Conservation (phyloP, 2,888 invertebrate species). For the Seira ritae region DNA sequence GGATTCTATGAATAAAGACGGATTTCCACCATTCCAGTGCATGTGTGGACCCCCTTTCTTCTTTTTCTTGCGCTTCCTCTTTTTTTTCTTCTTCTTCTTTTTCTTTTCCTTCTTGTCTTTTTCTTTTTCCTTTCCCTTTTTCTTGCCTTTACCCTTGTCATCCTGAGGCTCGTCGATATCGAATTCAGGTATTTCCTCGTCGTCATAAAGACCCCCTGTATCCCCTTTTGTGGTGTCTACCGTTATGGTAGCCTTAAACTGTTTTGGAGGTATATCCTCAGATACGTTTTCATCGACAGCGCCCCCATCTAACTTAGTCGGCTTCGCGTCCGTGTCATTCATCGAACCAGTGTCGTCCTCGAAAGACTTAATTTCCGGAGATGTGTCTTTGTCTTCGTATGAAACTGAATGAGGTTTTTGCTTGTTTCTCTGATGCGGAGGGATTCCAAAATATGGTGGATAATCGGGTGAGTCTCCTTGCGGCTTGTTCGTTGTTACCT, state of each 20-base stretch:
- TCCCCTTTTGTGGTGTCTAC: conserved; percentile 3
- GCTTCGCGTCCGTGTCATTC: not conserved
- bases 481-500: conserved; percentile 12
- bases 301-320: not conserved
- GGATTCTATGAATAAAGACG: conserved; percentile 25
- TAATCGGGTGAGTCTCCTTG: not conserved
- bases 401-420: not conserved
- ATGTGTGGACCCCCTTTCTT: conserved; percentile 22
- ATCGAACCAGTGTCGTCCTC: not conserved
- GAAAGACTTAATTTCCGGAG: not conserved
- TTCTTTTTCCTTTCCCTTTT: conserved; percentile 50
- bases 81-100: conserved; percentile 49
- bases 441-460: not conserved
- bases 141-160: conserved; percentile 36
- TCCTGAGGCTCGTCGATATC: conserved; percentile 29
- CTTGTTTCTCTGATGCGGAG: not conserved
- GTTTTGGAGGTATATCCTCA: conserved; percentile 23
- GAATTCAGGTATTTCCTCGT: not conserved
- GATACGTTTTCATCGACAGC: not conserved
- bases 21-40: conserved; percentile 36
- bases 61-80: conserved; percentile 43
- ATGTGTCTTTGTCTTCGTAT: conserved; percentile 1
- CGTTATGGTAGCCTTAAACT: not conserved
- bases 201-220: too few relatives aligned
- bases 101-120: conserved; percentile 40